Evolutionary conservation across 2,797 vertebrate species (phyloP), one percentile per base, ranked within the genome.

Genomic region (Cetoscarus ocellatus): DNA sequence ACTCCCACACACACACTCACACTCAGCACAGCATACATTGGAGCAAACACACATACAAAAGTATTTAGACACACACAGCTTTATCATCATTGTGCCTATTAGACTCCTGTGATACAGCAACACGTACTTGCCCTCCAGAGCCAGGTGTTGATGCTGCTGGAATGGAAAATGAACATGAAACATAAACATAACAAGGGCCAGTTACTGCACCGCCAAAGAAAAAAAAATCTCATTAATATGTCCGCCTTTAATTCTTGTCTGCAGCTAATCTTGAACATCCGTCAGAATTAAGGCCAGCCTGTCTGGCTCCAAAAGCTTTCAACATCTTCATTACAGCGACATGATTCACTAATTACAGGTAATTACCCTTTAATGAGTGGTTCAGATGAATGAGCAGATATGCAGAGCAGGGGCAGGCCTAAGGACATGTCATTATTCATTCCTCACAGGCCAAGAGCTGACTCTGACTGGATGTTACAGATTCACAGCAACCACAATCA

Each of bases 281-380:
- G 67, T 92, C 85, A 85, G 81, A 87, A 91, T 92, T 87, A 91
- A 85, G 88, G 80, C 69, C 73, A 82, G 77, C 74, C 80, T 81
- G 84, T 88, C 80, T 82, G 84, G 85, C 85, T 88, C 80, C 65
- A 75, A 78, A 84, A 83, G 88, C 88, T 85, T 88, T 88, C 86
- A 91, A 84, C 88, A 74, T 90, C 88, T 92, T 91, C 90, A 92
- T 92, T 92, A 92, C 89, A 86, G 80, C 65, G 79, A 93, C 91
- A 92, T 91, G 87, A 93, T 92, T 91, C 82, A 86, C 91, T 93
- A 93, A 93, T 93, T 93, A 90, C 89, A 92, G 92, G 90, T 92
- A 90, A 93, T 93, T 91, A 92, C 77, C 82, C 87, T 90, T 91
- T 93, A 92, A 93, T 85, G 87, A 91, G 87, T 47, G 34, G 77